Percentiles rank a stretch among this genome's conserved stretches.
phyloP scores from a whole-genome alignment of 1,140 invertebrate species.

The Sogatella furcifera region DNA sequence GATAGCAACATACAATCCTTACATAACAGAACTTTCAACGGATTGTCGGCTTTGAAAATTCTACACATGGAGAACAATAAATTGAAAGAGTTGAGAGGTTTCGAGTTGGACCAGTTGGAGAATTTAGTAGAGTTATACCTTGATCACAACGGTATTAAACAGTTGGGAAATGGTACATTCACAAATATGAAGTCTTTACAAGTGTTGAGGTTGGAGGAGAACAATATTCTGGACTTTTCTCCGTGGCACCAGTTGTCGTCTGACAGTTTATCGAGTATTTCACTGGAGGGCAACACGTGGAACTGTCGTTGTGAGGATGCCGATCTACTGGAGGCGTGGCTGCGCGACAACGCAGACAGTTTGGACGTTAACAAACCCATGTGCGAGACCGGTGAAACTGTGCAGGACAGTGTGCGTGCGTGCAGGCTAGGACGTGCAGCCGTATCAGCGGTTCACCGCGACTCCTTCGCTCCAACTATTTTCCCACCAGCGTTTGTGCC shows the following conservation, averaged over 20 bases:
- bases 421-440: conserved; percentile 48
- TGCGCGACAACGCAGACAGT: conserved; percentile 43
- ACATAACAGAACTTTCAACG: conserved; percentile 44
- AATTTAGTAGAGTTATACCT: conserved; percentile 39
- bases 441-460: conserved; percentile 47
- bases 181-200: conserved; percentile 34
- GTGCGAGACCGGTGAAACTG: conserved; percentile 40
- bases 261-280: conserved; percentile 44
- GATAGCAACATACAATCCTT: conserved; percentile 36
- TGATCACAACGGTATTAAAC: conserved; percentile 36
- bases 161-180: conserved; percentile 38
- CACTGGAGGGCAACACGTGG: conserved; percentile 59
- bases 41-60: conserved; percentile 34
- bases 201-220: conserved; percentile 38
- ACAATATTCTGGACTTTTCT: conserved; percentile 39
- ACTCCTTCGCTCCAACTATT: conserved; percentile 41
- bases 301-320: conserved; percentile 58
- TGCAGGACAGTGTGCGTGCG: conserved; percentile 46
- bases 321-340: conserved; percentile 50
- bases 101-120: conserved; percentile 39
- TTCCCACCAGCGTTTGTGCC: conserved; percentile 54
- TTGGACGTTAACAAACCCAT: conserved; percentile 43
- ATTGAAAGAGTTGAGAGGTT: conserved; percentile 36
- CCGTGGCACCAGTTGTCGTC: conserved; percentile 44
- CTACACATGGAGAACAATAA: conserved; percentile 41